Percentiles rank a stretch among this genome's conserved stretches.
These are phyloP conservation scores for Theristicus caerulescens DNA, from an alignment of 2,113 vertebrate genomes.

Conservation along the genomic window DNA sequence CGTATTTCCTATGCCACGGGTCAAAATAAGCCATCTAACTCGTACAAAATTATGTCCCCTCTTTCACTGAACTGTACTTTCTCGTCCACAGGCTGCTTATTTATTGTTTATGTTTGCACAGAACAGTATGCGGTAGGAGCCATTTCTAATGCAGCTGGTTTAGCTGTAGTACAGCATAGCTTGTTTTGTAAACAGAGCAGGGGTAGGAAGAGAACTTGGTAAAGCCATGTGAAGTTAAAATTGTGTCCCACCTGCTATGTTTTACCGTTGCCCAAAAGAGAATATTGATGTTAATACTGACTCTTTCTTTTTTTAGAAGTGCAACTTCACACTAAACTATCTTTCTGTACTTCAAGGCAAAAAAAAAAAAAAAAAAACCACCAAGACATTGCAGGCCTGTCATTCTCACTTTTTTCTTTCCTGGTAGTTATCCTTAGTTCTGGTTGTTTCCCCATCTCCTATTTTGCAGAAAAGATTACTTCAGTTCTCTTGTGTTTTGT, in stretches of 20 bases:
- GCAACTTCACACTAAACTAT: background rate
- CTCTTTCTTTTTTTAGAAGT: background rate
- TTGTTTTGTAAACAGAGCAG: background rate
- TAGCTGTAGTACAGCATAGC: background rate
- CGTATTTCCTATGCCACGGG: accelerated
- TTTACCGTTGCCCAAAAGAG: background rate
- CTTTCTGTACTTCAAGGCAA: background rate
- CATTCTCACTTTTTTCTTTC: background rate
- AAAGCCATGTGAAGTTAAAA: background rate
- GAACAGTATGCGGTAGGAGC: background rate
- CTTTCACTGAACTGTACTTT: background rate
- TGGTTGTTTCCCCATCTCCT: background rate
- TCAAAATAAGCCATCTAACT: background rate
- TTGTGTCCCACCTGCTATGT: background rate
- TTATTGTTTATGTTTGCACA: accelerated
- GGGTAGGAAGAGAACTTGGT: background rate
- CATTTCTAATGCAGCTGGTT: accelerated
- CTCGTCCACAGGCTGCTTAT: accelerated
- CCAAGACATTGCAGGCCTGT: background rate
- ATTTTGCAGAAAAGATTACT: background rate
- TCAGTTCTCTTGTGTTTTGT: background rate
- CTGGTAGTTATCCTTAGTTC: background rate
- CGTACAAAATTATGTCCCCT: accelerated
- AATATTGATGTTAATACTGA: background rate
- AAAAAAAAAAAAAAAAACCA: background rate